Base-by-base conservation (phyloP, 2,113 vertebrate species). In the Epinephelus lanceolatus region DNA sequence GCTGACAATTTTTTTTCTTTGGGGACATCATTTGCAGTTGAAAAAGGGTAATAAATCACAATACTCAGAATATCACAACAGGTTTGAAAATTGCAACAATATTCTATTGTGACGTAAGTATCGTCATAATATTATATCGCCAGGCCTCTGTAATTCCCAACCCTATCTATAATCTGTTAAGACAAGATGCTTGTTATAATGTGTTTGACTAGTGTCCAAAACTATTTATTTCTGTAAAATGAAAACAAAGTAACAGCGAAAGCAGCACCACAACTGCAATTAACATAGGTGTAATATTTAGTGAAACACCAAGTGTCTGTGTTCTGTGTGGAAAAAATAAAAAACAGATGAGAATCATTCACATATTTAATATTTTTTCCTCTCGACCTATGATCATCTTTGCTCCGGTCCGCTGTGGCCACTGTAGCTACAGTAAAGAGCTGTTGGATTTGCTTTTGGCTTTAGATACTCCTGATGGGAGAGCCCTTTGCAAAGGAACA, bases 381-480 rank as follows among this genome's bases (percentile, higher is more conserved):
- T 52, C 71, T 62, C n/a, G n/a, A 65, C 76, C 81, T 19, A 14
- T 61, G n/a, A 74, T 88, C 80, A 65, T 61, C 71, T 71, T 45
- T 47, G 30, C 59, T 68, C 27, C 51, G 37, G 19, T 71, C 78
- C 80, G 67, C 59, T 76, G 79, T 72, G 80, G 72, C 65, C 77
- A 74, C 62, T 23, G 63, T 77, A 82, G 62, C 81, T 63, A 71
- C 76, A 71, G 73, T 76, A 68, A 59, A 86, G 74, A 62, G 68
- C 59, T 71, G 84, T 56, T 88, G 57, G 55, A 83, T 83, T 81
- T 86, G 73, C 87, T 90, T 85, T 60, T 55, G 40, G 89, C 90
- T 82, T 85, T 51, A 53, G 71, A 79, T 77, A 74, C 52, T 88
- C 80, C 79, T 83, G 86, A 81, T 78, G 71, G 84, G 73, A 78